Conservation (phyloP, 2,113 vertebrate genomes). For the Poeciliopsis prolifica region DNA sequence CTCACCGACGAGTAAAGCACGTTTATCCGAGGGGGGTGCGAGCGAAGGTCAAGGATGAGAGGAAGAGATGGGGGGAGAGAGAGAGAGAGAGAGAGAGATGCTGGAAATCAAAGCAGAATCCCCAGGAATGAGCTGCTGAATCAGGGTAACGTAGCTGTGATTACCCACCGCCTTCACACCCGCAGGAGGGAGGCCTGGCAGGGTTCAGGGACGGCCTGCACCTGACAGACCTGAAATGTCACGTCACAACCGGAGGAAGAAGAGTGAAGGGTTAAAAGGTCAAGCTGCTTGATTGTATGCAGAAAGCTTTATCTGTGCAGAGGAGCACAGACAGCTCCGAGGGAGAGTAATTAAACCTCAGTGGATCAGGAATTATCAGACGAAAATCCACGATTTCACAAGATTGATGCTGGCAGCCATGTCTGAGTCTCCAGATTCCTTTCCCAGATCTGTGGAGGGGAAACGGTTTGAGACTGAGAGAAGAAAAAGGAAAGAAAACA, state of each 20-base stretch:
- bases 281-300: conserved; percentile 62
- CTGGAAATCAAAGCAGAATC: conserved; percentile 52
- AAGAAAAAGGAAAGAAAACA: too few species aligned
- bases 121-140: conserved; percentile 54
- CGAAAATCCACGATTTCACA: conserved; percentile 49
- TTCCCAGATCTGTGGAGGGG: not conserved
- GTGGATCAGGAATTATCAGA: conserved; percentile 49
- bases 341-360: conserved; percentile 65
- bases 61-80: conserved; percentile 29
- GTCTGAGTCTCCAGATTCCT: conserved; percentile 1
- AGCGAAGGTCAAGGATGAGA: conserved; percentile 71
- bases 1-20: conserved; percentile 61
- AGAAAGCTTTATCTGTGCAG: conserved; percentile 41
- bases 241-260: conserved; percentile 47
- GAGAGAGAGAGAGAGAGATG: conserved; percentile 2
- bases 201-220: conserved; percentile 26
- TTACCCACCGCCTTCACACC: conserved; percentile 43
- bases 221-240: conserved; percentile 67
- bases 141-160: conserved; percentile 50
- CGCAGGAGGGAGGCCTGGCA: not conserved
- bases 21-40: conserved; percentile 71
- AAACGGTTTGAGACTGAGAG: not conserved
- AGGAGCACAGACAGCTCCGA: conserved; percentile 37
- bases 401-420: conserved; percentile 29
- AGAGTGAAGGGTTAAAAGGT: conserved; percentile 67